Evolutionary conservation across 2,888 invertebrate genomes (phyloP).

Genomic region (Hydraecia micacea): DNA sequence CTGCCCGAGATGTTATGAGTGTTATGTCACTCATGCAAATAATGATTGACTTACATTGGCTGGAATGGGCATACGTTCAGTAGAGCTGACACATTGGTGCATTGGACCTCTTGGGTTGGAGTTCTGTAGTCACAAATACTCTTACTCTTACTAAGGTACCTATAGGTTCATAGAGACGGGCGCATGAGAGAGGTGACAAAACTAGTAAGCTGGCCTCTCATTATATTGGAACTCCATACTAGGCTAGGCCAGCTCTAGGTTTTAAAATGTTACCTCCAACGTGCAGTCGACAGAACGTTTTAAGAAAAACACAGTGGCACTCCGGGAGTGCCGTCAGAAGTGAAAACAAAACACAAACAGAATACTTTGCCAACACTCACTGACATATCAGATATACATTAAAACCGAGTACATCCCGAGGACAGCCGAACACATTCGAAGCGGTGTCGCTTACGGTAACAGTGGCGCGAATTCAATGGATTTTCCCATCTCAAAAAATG

Average conservation of each 20-base stretch:
- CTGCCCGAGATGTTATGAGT: background rate
- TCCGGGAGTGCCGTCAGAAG: no score
- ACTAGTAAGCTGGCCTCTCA: background rate
- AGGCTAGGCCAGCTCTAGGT: background rate
- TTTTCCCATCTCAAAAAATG: no score
- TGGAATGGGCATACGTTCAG: background rate
- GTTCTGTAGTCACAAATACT: background rate
- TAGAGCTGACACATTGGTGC: background rate
- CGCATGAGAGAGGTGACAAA: background rate
- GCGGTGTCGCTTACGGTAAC: no score
- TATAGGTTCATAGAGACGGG: background rate
- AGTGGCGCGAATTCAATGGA: no score
- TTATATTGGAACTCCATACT: background rate
- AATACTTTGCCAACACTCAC: no score
- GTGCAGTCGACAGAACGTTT: background rate
- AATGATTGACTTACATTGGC: slow-evolving; percentile 5
- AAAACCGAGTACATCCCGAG: no score
- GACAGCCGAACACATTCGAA: no score
- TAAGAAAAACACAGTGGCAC: background rate
- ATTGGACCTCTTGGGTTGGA: background rate
- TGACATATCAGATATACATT: no score
- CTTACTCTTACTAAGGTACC: no score
- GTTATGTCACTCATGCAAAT: background rate
- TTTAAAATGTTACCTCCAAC: background rate
- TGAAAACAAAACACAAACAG: no score